Evolutionary conservation across 1,140 invertebrate genomes (phyloP), one percentile per base, ranked within the genome.

Genomic region (Aphidius gifuensis): DNA sequence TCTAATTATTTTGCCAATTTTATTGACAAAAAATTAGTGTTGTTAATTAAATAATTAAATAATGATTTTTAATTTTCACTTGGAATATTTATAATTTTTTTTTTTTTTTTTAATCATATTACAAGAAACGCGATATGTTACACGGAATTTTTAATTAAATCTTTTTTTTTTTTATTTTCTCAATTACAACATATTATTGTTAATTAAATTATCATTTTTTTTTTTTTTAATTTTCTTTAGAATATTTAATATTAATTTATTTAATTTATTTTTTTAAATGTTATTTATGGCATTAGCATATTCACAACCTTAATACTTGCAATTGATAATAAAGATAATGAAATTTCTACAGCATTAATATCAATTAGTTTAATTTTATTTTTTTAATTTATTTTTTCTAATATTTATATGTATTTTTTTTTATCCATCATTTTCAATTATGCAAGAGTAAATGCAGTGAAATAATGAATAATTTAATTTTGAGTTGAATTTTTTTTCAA

Each of bases 271-370:
- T 60, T 56, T 57, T 46, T 45, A 16, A 16, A 32, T 53, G 53
- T 61, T 44, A 49, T 43, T 62, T 58, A 6, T 58, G 45, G 9
- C 54, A 45, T 66, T 69, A 69, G 65, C 67, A 69, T 74, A 74
- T 64, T 78, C 77, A 78, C 75, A 78, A 79, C 76, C 77, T 68
- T 74, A 73, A 76, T 76, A 76, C 70, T 76, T 74, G 72, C 68
- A 72, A 72, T 73, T 76, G 67, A 72, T 71, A 74, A 67, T 66
- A 61, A 71, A 63, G 54, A 66, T 69, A 68, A 68, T 66, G 68
- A 65, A 58, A 16, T 44, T 57, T 60, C 54, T 66, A 66, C 64
- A 66, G 5, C 38, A 40, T 54, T 7, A 40, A 9, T 40, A 9
- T 11, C n/a, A 54, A 38, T 54, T 54, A 5, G 2, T 54, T 11